A percentile compares a stretch with the other conserved stretches of the same genome.
Conservation (phyloP, 1,140 invertebrate genomes). For the Hylaeus volcanicus region DNA sequence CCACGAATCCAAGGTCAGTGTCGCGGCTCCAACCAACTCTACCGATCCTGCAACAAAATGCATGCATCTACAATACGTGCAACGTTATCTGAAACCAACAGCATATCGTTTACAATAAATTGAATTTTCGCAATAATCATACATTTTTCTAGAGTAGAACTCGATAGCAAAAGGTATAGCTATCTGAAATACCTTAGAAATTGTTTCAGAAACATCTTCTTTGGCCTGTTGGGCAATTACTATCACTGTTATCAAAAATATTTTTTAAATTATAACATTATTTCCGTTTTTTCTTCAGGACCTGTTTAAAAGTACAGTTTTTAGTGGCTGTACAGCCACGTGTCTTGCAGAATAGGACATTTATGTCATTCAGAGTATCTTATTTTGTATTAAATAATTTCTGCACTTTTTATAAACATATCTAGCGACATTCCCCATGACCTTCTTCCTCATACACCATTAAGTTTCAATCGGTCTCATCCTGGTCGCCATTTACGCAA, state of each 20-base stretch:
- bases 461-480: neutral
- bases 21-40: conserved; percentile 49
- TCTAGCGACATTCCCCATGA: neutral
- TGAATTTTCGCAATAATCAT: neutral
- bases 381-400: no score
- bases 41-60: conserved; percentile 28
- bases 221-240: no score
- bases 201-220: no score
- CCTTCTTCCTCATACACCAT: no score
- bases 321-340: no score
- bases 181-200: neutral
- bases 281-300: no score
- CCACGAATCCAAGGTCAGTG: conserved; percentile 60
- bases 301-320: no score
- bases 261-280: no score
- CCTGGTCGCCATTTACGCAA: neutral
- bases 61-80: conserved; percentile 2
- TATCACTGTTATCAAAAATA: no score
- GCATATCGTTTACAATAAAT: conserved; percentile 16
- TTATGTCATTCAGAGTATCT: no score
- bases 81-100: neutral
- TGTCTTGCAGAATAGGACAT: no score
- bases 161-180: neutral
- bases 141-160: neutral
- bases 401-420: no score